These are phyloP conservation scores for Scomber scombrus DNA, from an alignment of 2,113 vertebrate genomes.

Conservation along the genomic window DNA sequence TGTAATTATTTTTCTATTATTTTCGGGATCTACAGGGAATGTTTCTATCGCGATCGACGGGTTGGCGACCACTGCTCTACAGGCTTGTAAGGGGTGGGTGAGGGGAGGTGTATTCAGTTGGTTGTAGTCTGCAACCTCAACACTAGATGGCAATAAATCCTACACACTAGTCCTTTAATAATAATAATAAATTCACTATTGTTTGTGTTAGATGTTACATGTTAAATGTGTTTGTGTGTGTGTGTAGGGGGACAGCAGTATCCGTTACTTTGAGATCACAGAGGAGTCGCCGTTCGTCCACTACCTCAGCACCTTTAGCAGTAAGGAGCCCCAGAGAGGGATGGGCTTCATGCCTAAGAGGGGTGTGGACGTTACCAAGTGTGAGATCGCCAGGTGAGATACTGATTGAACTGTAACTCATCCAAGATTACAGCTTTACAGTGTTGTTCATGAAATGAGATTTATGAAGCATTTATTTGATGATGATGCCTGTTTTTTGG, in stretches of 20 bases:
- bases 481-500: too few relatives aligned
- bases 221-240: not conserved
- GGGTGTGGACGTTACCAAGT: slow-evolving; percentile 96
- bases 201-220: not conserved
- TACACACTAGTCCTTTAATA: too few relatives aligned
- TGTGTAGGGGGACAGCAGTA: slow-evolving; percentile 95
- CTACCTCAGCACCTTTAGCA: slow-evolving; percentile 97
- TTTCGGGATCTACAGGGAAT: too few relatives aligned
- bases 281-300: slow-evolving; percentile 94
- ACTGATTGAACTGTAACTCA: not conserved
- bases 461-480: not conserved
- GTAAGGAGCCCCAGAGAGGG: slow-evolving; percentile 96
- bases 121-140: too few relatives aligned
- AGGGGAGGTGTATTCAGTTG: too few relatives aligned
- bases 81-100: too few relatives aligned
- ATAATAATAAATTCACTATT: not conserved
- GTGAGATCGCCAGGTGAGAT: slow-evolving; percentile 95
- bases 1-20: too few relatives aligned
- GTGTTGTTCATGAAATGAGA: not conserved
- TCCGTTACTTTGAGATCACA: slow-evolving; percentile 98
- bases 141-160: too few relatives aligned
- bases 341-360: slow-evolving; percentile 99
- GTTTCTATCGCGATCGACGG: too few relatives aligned
- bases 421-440: not conserved
- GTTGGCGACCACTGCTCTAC: too few relatives aligned